Conservation (phyloP, 2,113 vertebrate species). For the Entomyzon cyanotis region DNA sequence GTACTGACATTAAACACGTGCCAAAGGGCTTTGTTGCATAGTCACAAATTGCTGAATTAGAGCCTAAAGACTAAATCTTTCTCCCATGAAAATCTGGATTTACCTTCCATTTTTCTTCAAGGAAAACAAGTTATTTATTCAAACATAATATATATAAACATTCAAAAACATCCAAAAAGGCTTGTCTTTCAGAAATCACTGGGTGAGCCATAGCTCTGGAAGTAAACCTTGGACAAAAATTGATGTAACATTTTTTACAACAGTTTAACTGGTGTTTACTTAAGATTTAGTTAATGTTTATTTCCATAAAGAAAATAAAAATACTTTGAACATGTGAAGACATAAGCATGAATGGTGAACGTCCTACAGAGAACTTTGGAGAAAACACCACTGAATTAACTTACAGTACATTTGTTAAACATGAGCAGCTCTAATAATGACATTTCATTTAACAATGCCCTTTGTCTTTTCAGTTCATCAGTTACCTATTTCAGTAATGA, state of each 20-base stretch:
- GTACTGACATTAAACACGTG: conserved; percentile 46
- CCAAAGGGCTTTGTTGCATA: conserved; percentile 32
- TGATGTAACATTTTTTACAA: neutral
- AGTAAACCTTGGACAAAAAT: neutral
- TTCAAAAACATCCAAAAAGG: neutral
- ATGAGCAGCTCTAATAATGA: conserved; percentile 86
- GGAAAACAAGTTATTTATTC: neutral
- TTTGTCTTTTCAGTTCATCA: conserved; percentile 88
- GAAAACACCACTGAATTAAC: conserved; percentile 82
- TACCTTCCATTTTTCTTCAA: neutral
- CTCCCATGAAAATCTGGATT: neutral
- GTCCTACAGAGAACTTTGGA: conserved; percentile 76
- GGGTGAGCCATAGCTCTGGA: neutral
- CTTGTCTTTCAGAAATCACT: neutral
- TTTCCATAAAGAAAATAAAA: conserved; percentile 51
- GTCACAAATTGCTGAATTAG: neutral
- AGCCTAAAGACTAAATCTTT: neutral
- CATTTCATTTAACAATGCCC: conserved; percentile 88
- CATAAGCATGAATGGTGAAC: conserved; percentile 52
- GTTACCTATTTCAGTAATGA: conserved; percentile 87
- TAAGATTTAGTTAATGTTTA: neutral
- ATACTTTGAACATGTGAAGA: conserved; percentile 10
- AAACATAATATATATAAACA: neutral
- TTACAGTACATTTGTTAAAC: conserved; percentile 87
- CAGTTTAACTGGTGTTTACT: neutral